phyloP scores from a whole-genome alignment of 2,113 vertebrate species.

The Catharus bicknelli region DNA sequence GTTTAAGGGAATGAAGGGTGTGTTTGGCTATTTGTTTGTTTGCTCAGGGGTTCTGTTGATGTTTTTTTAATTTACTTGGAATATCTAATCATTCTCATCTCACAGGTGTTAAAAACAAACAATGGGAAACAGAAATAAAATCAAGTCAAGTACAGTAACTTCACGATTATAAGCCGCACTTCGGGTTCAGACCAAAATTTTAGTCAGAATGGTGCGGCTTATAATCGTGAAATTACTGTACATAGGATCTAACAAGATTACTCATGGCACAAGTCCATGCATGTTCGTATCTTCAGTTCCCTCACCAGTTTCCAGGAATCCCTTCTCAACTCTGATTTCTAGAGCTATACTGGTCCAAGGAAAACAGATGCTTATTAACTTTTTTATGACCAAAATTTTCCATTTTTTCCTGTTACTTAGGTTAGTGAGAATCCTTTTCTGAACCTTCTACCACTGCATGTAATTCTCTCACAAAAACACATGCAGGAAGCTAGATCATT shows the following conservation, averaged over 20 bases:
- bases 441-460: not conserved
- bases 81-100: not conserved
- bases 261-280: not conserved
- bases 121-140: not conserved
- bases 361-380: not conserved
- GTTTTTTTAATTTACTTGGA: not conserved
- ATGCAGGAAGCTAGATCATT: not conserved
- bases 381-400: not conserved
- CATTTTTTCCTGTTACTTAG: not conserved
- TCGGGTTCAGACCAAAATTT: no score
- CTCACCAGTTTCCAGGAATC: not conserved
- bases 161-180: no score
- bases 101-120: not conserved
- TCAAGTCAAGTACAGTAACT: not conserved
- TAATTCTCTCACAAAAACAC: not conserved
- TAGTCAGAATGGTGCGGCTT: no score
- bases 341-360: not conserved
- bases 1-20: not conserved
- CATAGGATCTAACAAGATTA: rapidly evolving
- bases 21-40: not conserved
- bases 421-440: not conserved
- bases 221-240: no score
- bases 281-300: rapidly evolving
- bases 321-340: not conserved
- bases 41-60: not conserved